A percentile compares a stretch with the other conserved stretches of the same genome.
Evolutionary conservation across 2,888 invertebrate species (phyloP).

Genomic region (Cactoblastis cactorum): DNA sequence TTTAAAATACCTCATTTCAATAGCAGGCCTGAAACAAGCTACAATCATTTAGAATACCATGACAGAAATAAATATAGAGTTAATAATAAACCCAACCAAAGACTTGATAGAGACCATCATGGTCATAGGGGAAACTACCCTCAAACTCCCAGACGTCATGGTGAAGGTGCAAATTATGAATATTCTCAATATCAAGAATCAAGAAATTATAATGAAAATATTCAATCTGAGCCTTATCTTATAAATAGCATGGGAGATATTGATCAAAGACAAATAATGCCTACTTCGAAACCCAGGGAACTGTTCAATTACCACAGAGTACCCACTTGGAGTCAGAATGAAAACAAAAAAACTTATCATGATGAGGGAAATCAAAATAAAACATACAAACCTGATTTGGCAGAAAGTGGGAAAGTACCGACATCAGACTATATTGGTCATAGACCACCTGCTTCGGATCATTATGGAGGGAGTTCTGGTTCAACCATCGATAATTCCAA

Average conservation of each 20-base stretch:
- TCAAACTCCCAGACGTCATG: slow-evolving; percentile 28
- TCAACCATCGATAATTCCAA: slow-evolving; percentile 54
- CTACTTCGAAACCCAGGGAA: slow-evolving; percentile 22
- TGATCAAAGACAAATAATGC: slow-evolving; percentile 44
- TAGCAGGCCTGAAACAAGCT: slow-evolving; percentile 30
- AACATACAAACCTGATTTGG: slow-evolving; percentile 19
- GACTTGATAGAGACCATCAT: slow-evolving; percentile 37
- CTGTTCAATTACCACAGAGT: slow-evolving; percentile 27
- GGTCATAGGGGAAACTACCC: background rate
- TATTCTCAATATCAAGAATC: slow-evolving; percentile 23
- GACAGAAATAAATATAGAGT: slow-evolving; percentile 44
- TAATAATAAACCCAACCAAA: slow-evolving; percentile 30
- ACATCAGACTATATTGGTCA: slow-evolving; percentile 53
- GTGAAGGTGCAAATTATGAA: slow-evolving; percentile 22
- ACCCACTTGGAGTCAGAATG: slow-evolving; percentile 41
- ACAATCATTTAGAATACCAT: slow-evolving; percentile 30
- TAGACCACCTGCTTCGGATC: slow-evolving; percentile 68
- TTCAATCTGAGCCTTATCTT: slow-evolving; percentile 27
- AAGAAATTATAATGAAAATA: slow-evolving; percentile 32
- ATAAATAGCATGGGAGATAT: slow-evolving; percentile 62
- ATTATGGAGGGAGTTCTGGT: slow-evolving; percentile 54
- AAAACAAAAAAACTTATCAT: slow-evolving; percentile 33
- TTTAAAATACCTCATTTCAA: slow-evolving; percentile 35
- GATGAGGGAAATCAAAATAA: slow-evolving; percentile 38
- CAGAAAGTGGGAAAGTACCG: slow-evolving; percentile 35